Evolutionary conservation across 2,797 vertebrate species (phyloP).

Genomic region (Sebastes trivittatus): DNA sequence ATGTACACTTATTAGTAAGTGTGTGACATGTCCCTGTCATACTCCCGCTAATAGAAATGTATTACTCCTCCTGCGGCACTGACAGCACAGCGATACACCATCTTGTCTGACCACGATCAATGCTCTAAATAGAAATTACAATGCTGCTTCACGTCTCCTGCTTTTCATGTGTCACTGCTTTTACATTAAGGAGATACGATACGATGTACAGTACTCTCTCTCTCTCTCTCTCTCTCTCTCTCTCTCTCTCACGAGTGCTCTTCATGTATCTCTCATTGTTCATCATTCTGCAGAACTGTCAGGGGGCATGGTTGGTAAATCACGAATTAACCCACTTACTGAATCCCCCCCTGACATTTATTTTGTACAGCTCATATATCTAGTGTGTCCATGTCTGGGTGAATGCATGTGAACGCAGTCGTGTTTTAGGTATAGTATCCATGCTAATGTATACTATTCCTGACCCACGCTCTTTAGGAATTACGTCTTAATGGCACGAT

Average conservation of each 20-base stretch:
- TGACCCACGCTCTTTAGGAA: conserved; percentile 53
- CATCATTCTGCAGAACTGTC: conserved; percentile 36
- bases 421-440: not conserved
- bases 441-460: conserved; percentile 17
- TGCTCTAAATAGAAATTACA: conserved; percentile 45
- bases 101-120: conserved; percentile 45
- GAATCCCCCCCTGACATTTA: conserved; percentile 35
- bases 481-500: conserved; percentile 53
- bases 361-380: conserved; percentile 16
- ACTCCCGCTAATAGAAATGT: conserved; percentile 21
- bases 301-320: conserved; percentile 27
- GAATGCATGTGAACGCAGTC: not conserved
- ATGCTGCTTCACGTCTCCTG: conserved; percentile 21
- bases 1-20: conserved; percentile 16
- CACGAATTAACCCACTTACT: conserved; percentile 12
- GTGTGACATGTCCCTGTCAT: conserved; percentile 7
- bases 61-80: conserved; percentile 24
- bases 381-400: not conserved
- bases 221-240: conserved; percentile 1
- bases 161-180: conserved; percentile 54
- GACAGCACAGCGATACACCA: conserved; percentile 12
- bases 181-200: conserved; percentile 36
- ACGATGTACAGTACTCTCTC: conserved; percentile 8
- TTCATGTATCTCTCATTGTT: conserved; percentile 21
- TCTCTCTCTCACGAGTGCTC: not conserved